Evolutionary conservation across 2,888 invertebrate species (phyloP).

Genomic region (Listrodromus nycthemerus): DNA sequence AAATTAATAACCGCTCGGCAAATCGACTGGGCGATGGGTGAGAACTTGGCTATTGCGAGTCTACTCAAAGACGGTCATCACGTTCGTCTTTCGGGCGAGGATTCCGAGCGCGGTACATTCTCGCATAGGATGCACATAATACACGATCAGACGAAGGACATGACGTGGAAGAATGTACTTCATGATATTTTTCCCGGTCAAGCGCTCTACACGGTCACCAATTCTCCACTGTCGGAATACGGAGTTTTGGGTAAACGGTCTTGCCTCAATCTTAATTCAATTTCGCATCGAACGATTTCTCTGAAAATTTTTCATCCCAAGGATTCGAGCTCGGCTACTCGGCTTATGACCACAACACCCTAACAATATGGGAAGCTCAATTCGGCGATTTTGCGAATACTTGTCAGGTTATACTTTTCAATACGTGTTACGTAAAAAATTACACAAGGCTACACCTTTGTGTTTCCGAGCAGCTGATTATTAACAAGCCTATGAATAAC

Average conservation of each 20-base stretch:
- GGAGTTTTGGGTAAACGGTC: constrained; percentile 85
- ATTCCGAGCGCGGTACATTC: constrained; percentile 94
- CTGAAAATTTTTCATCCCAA: constrained; percentile 48
- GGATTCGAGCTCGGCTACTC: constrained; percentile 95
- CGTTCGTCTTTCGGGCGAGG: constrained; percentile 91
- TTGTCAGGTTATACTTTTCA: constrained; percentile 87
- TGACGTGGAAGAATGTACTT: constrained; percentile 85
- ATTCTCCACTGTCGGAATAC: constrained; percentile 92
- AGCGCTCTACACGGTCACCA: constrained; percentile 91
- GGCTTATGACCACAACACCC: constrained; percentile 90
- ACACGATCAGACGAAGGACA: constrained; percentile 92
- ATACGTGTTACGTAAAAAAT: constrained; percentile 6
- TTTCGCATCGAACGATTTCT: not conserved
- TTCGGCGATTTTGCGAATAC: constrained; percentile 95
- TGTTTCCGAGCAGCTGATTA: not conserved
- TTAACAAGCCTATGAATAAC: not conserved
- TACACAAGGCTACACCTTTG: not conserved
- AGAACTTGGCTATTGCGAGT: constrained; percentile 91
- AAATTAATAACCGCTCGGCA: constrained; percentile 86
- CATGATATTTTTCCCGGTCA: constrained; percentile 90
- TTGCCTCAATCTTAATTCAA: not conserved
- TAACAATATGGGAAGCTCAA: constrained; percentile 94
- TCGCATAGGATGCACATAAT: constrained; percentile 92
- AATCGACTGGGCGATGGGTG: constrained; percentile 93
- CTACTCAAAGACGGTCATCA: constrained; percentile 91